Base-by-base conservation (phyloP, 35 echinoderm and acorn worm genomes). In the Patiria miniata region DNA sequence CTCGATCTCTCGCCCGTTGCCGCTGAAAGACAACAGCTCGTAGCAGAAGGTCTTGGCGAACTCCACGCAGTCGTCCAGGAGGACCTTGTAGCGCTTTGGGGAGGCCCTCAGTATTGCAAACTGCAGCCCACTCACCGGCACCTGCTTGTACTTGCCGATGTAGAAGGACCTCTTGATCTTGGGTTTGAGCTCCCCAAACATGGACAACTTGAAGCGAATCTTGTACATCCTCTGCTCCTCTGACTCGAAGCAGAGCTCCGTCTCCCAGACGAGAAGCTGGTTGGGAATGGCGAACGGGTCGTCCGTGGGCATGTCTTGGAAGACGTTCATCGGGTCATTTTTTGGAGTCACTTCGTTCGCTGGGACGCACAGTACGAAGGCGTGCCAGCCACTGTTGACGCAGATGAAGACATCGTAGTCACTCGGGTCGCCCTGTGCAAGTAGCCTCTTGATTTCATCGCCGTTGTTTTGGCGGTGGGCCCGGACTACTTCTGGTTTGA, bases 1-100 rank as follows among this genome's bases (percentile, higher is more conserved):
- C 42, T 91, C 90, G 61, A 91, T 79, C 52, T 79, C 76, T 21
- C 65, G 68, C 51, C 77, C 34, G 47, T 91, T 91, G 30, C 52
- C 73, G 26, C 76, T 79, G 78, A 86, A 86, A 34, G 61, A 36
- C 52, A 86, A 19, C 36, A 91, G 83, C 50, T 86, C 65, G 14
- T 79, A 79, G 73, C 90, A 91, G 61, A 91, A 86, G 21, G 52
- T 78, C 44, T 91, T 91, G 28, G 83, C 79, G 80, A 91, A 91
- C 56, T 91, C 90, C 15, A 91, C 90, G 57, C 90, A 91, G 58
- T 91, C 90, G 18, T 91, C 76, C 73, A 86, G 76, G 21, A 91
- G 81, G 14, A 86, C 83, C 16, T 54, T 56, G 26, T 86, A 91
- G 16, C 82, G 83, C 18, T 81, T 83, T 1, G 83, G 83, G 8